phyloP scores from a whole-genome alignment of 2,113 vertebrate genomes.

The Prolemur simus region DNA sequence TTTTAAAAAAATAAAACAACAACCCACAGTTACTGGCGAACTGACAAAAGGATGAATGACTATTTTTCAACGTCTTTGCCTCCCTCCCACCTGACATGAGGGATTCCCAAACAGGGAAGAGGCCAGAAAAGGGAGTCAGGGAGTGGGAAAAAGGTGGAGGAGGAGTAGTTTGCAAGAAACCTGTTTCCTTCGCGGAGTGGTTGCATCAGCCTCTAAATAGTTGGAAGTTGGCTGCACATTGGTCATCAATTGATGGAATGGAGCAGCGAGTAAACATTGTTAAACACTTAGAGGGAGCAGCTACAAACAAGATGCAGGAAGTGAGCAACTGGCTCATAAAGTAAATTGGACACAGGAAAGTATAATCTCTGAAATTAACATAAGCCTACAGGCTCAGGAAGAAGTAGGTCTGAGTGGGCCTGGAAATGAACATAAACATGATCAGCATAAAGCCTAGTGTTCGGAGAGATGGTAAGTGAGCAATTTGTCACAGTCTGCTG shows the following conservation, averaged over 20 bases:
- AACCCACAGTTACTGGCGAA: not conserved
- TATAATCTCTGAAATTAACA: conserved; percentile 63
- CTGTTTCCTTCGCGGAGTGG: not conserved
- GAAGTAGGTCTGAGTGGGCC: conserved; percentile 54
- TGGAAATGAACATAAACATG: conserved; percentile 56
- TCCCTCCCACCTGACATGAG: not conserved
- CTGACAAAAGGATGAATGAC: conserved; percentile 4
- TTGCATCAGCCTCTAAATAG: not conserved
- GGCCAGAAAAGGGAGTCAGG: not conserved
- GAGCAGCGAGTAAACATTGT: conserved; percentile 19
- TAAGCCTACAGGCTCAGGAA: conserved; percentile 52
- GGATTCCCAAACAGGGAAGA: not conserved
- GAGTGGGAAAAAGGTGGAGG: not conserved
- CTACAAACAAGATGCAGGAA: conserved; percentile 48
- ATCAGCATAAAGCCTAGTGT: not conserved
- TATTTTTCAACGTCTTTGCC: conserved; percentile 31
- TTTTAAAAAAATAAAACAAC: not conserved
- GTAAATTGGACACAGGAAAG: conserved; percentile 56
- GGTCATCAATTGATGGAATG: conserved; percentile 16
- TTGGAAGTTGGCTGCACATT: not conserved
- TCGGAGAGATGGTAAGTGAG: conserved; percentile 33
- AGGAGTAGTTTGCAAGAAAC: not conserved
- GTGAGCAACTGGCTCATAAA: conserved; percentile 57
- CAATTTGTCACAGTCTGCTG: not conserved
- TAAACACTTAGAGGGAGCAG: conserved; percentile 52